These are phyloP conservation scores for Sapayoa aenigma DNA, from an alignment of 2,113 vertebrate genomes.

Conservation along the genomic window DNA sequence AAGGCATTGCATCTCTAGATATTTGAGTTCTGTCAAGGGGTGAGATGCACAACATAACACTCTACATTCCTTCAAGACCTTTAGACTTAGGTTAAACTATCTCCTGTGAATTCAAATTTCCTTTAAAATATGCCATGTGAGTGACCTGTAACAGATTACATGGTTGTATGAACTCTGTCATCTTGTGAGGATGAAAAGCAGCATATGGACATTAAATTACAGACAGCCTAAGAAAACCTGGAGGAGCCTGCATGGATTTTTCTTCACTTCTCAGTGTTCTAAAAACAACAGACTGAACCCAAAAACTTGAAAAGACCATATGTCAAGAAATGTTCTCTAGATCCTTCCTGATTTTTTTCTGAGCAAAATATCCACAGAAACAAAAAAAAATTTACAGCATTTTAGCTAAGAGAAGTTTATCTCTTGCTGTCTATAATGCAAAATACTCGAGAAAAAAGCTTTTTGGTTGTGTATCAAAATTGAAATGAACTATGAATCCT, in stretches of 20 bases:
- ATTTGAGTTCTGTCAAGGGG: background rate
- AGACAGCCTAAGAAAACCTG: background rate
- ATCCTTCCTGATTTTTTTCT: background rate
- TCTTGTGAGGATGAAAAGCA: background rate
- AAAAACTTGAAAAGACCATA: background rate
- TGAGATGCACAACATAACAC: background rate
- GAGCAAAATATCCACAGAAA: background rate
- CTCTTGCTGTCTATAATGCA: background rate
- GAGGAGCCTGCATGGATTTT: background rate
- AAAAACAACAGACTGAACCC: background rate
- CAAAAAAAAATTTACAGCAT: background rate
- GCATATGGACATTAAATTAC: background rate
- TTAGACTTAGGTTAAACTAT: background rate
- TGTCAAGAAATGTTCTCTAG: background rate
- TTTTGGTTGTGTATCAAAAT: background rate
- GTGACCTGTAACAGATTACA: background rate
- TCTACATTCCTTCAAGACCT: background rate
- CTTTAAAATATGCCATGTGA: background rate
- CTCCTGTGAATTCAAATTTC: background rate
- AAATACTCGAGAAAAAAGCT: background rate
- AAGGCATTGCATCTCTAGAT: background rate
- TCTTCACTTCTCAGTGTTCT: background rate
- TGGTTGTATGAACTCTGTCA: background rate
- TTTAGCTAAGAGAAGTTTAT: background rate
- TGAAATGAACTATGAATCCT: background rate